phyloP scores from a whole-genome alignment of 2,888 invertebrate species.

The Itoplectis maculator region DNA sequence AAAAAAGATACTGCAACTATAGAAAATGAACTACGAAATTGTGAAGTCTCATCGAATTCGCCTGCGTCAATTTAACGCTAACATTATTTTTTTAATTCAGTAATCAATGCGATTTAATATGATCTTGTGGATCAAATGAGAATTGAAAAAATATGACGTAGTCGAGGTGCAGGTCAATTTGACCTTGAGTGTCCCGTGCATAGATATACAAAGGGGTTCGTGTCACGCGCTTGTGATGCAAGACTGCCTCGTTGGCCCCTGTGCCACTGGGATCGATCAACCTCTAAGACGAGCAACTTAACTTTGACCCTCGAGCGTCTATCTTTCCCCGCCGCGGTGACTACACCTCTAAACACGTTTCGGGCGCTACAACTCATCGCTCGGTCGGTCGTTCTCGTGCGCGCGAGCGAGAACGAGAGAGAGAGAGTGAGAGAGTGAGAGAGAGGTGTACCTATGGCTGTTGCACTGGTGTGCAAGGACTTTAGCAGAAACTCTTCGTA shows the following conservation, averaged over 20 bases:
- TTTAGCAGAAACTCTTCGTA: conserved; percentile 27
- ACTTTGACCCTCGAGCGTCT: conserved; percentile 49
- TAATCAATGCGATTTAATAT: too few relatives aligned
- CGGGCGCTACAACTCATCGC: conserved; percentile 30
- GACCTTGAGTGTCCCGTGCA: conserved; percentile 8
- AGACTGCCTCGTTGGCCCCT: conserved; percentile 23
- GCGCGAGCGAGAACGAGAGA: neutral
- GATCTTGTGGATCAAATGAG: neutral
- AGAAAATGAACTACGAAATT: too few relatives aligned
- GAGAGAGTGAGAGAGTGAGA: conserved; percentile 17
- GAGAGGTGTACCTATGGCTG: conserved; percentile 1
- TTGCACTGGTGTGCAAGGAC: conserved; percentile 8
- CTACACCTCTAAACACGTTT: conserved; percentile 28
- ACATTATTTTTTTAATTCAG: too few relatives aligned
- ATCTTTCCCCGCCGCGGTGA: conserved; percentile 31
- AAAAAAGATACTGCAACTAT: too few relatives aligned
- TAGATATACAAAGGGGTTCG: neutral
- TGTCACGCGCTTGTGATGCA: conserved; percentile 24
- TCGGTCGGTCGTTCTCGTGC: too few relatives aligned
- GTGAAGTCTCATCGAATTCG: too few relatives aligned
- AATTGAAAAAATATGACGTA: neutral
- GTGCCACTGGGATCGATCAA: conserved; percentile 48
- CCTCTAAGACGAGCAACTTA: conserved; percentile 54
- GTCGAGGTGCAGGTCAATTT: neutral
- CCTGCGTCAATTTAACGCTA: too few relatives aligned